phyloP scores from a whole-genome alignment of 2,797 vertebrate genomes.

The Labroides dimidiatus region DNA sequence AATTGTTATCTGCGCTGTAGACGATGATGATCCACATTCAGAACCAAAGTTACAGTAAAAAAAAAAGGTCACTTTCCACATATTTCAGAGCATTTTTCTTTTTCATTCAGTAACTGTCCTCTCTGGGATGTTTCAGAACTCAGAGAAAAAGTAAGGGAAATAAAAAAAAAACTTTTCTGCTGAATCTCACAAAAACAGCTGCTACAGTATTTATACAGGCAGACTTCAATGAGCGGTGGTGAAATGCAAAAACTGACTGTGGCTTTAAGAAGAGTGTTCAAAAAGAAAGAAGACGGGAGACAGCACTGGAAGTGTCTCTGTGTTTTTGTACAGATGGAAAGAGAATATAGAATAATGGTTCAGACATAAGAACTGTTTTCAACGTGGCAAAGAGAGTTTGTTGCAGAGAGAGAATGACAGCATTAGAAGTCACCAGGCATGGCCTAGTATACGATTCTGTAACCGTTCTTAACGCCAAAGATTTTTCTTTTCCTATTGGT shows the following conservation, averaged over 20 bases:
- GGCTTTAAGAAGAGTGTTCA: constrained; percentile 34
- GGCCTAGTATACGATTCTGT: no score
- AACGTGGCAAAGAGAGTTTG: background rate
- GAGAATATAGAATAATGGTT: constrained; percentile 21
- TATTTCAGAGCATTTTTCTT: constrained; percentile 4
- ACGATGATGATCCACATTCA: background rate
- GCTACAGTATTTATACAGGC: constrained; percentile 10
- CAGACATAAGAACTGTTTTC: background rate
- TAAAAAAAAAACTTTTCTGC: background rate
- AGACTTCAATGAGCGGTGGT: constrained; percentile 5
- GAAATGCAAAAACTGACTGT: constrained; percentile 24
- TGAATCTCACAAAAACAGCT: constrained; percentile 17
- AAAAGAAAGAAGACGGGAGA: constrained; percentile 35
- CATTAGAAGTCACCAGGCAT: background rate
- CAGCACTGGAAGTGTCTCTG: constrained; percentile 30
- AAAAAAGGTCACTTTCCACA: constrained; percentile 24
- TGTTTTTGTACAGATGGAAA: background rate
- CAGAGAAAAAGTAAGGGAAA: constrained; percentile 22
- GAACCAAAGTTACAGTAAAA: background rate
- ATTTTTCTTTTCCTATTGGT: background rate
- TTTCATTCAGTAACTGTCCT: background rate
- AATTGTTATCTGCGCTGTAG: background rate
- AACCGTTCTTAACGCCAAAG: background rate
- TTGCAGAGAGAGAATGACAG: background rate
- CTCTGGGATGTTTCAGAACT: constrained; percentile 1